Percentiles rank a stretch among this genome's conserved stretches.
Conservation (phyloP, 2,888 invertebrate species). For the Hypselothyrea guttata region DNA sequence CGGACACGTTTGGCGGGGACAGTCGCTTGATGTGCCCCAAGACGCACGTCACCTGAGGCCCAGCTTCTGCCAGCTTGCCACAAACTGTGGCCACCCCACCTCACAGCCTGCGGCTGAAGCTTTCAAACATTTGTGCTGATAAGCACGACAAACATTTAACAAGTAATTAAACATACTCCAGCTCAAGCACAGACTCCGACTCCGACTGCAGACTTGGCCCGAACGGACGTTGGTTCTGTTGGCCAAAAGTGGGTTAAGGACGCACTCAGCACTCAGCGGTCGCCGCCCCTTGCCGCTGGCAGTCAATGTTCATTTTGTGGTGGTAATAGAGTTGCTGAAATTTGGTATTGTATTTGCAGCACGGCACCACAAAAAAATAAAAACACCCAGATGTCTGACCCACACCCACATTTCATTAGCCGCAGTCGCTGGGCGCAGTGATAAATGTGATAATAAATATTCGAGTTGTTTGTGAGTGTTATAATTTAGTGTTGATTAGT, state of each 20-base stretch:
- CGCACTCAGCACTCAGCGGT: conserved; percentile 57
- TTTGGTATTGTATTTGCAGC: conserved; percentile 57
- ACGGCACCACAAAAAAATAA: conserved; percentile 27
- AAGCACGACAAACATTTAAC: conserved; percentile 73
- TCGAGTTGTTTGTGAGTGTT: conserved; percentile 72
- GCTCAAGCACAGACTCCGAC: conserved; percentile 26
- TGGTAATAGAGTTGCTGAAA: conserved; percentile 76
- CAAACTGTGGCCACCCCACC: conserved; percentile 37
- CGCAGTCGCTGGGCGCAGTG: conserved; percentile 47
- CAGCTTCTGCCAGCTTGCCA: conserved; percentile 17
- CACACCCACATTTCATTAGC: conserved; percentile 76
- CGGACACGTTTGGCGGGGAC: conserved; percentile 53
- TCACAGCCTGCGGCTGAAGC: conserved; percentile 44
- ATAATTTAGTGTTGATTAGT: conserved; percentile 77
- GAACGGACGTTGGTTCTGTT: conserved; percentile 36
- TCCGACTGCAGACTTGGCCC: conserved; percentile 30
- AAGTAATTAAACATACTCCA: conserved; percentile 71
- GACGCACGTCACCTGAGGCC: conserved; percentile 49
- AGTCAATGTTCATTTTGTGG: conserved; percentile 45
- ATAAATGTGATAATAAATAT: conserved; percentile 74
- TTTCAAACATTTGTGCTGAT: conserved; percentile 55
- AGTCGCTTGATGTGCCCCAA: conserved; percentile 43
- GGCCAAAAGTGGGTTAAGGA: conserved; percentile 67
- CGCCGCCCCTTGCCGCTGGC: conserved; percentile 64
- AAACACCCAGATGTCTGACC: conserved; percentile 53